Base-by-base conservation (phyloP, 1,140 invertebrate genomes). In the Drosophila carrolli region DNA sequence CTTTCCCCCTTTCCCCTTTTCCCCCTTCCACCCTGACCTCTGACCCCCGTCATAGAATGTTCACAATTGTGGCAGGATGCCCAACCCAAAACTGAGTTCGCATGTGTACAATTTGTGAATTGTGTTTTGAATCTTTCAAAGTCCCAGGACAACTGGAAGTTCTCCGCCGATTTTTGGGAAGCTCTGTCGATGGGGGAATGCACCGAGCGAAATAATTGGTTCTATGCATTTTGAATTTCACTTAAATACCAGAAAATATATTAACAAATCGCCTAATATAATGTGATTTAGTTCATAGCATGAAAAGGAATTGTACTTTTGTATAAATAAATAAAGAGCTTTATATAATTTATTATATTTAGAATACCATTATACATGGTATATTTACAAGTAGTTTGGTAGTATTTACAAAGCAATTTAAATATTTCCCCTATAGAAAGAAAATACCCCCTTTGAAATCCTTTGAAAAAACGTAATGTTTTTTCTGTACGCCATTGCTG, bases 71-170 rank as follows among this genome's bases (percentile, higher is more conserved):
- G 47, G 40, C 40, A 51, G 37, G 23, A 46, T 27, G 29, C 51
- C 51, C 46, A 27, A 43, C 29, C 32, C 38, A 51, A 58, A 14
- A 10, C 40, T 10, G 14, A 27, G n/a, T 19, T 19, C 23, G 27
- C 13, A 32, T 58, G 35, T 66, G 46, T 48, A 51, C 58, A 65
- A 80, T 56, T 61, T 58, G 54, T 63, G 66, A 68, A 62, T 71
- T 73, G 59, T 77, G 54, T 60, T 59, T 74, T 48, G 41, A 77
- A 63, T 59, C 53, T 56, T 59, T 81, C 35, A 61, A 53, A 61
- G 29, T 47, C 35, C 59, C 46, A 14, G 27, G 14, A 58, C 43
- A 58, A 19, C 43, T 29, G 32, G 14, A 3, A 44, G 50, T 44
- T 14, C 2, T 11, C 38, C 29, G 5, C 40, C 13, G 19, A 35